Base-by-base conservation (phyloP, 2,113 vertebrate genomes). In the Furnarius figulus region DNA sequence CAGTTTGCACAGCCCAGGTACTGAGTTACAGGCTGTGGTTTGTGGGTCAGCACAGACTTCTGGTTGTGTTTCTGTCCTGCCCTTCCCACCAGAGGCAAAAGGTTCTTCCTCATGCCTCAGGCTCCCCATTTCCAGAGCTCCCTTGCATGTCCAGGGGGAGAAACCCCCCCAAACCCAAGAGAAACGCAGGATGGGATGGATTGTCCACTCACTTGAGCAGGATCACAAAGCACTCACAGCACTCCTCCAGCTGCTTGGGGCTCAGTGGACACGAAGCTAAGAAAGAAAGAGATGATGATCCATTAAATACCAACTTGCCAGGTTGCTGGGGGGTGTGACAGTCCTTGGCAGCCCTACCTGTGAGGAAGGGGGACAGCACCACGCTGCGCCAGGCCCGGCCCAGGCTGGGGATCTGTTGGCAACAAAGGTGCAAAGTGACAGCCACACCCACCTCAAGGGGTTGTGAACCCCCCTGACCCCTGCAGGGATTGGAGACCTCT, bases 231-330 rank as follows among this genome's bases (percentile, higher is more conserved):
- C 98, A 98, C 96, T 98, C 97, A 18, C 98, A 97, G 84, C 99
- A 98, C n/a, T 98, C 99, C n/a, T 98, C 95, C 53, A 99, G 89
- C 70, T 99, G 99, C 37, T 93, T 97, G 22, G 98, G 98, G 44
- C 98, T 99, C 2, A 98, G 97, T 40, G 99, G 99, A 85, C 98
- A 96, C 8, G 99, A 99, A 40, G 98, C 99, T 99, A 96, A 59
- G 93, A 87, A 87, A 91, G 62, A 90, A 89, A 78, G 42, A 49
- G 33, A 35, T 30, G 2, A 4, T 13, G 19, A 30, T 15, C 24
- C 74, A 39, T 46, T 8, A 27, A 27, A 52, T 15, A 15, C 14
- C 14, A 4, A 5, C 8, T 16, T 5, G 14, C 50, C 50, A 24
- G 14, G 50, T 4, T 11, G 21, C 46, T 47, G 50, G 27, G 49